Evolutionary conservation across 1,140 invertebrate species (phyloP).

Genomic region (Mizuhopecten yessoensis): DNA sequence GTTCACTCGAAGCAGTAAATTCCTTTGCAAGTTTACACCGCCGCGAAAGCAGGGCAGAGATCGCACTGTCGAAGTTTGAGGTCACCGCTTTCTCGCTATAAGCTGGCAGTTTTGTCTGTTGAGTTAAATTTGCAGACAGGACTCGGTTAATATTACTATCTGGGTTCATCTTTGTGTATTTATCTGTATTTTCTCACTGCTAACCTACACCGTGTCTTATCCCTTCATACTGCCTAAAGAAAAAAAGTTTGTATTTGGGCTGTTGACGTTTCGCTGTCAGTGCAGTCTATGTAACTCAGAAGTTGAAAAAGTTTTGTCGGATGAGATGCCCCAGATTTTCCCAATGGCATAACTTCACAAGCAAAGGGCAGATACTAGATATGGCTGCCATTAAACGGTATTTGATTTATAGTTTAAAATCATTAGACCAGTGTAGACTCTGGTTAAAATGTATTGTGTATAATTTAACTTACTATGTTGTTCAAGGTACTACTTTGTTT

Average conservation of each 20-base stretch:
- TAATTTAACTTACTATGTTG: too few relatives aligned
- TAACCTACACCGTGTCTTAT: background rate
- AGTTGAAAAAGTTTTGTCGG: background rate
- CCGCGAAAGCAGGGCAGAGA: constrained; percentile 28
- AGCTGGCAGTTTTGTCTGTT: constrained; percentile 25
- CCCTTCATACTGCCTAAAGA: background rate
- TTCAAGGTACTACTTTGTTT: too few relatives aligned
- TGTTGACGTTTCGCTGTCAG: constrained; percentile 31
- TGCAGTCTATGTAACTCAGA: background rate
- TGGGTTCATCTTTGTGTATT: constrained; percentile 27
- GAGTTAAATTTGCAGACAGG: constrained; percentile 18
- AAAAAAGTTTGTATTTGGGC: constrained; percentile 19
- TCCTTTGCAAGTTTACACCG: constrained; percentile 32
- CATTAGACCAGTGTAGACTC: background rate
- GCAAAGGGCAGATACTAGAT: background rate
- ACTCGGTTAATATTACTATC: background rate
- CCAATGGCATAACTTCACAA: background rate
- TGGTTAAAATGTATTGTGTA: background rate
- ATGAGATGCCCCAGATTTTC: constrained; percentile 12
- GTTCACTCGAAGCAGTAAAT: background rate
- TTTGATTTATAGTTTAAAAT: background rate
- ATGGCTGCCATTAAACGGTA: too few relatives aligned
- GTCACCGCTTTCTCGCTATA: constrained; percentile 16
- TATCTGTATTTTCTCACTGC: background rate
- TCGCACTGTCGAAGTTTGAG: constrained; percentile 31